Percentiles rank a stretch among this genome's conserved stretches.
phyloP scores from a whole-genome alignment of 1,140 invertebrate genomes.

The Diplogasteroides magnus region DNA sequence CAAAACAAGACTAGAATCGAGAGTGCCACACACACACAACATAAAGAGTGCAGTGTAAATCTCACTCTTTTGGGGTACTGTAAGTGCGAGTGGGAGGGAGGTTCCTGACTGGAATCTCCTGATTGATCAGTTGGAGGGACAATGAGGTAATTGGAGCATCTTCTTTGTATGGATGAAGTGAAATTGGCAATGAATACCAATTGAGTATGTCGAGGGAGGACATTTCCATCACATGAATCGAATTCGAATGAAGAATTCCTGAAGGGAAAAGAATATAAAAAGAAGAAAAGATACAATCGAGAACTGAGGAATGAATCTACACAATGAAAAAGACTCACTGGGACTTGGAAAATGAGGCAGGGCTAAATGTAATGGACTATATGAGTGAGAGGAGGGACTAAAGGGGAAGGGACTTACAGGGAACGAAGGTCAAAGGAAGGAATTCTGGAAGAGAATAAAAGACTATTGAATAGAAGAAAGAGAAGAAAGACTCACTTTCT shows the following conservation, averaged over 20 bases:
- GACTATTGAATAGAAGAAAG: neutral
- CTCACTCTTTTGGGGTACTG: too few relatives aligned
- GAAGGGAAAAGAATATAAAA: constrained; percentile 20
- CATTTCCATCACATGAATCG: constrained; percentile 15
- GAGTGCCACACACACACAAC: too few relatives aligned
- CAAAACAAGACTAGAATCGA: too few relatives aligned
- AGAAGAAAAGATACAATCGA: neutral
- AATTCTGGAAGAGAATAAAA: constrained; percentile 5
- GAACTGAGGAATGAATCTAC: neutral
- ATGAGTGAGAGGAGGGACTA: too few relatives aligned
- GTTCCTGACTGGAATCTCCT: too few relatives aligned
- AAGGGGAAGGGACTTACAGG: neutral
- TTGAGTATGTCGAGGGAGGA: neutral
- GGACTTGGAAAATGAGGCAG: neutral
- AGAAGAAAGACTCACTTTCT: constrained; percentile 3
- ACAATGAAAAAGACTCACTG: neutral
- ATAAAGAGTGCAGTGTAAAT: too few relatives aligned
- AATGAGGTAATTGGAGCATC: too few relatives aligned
- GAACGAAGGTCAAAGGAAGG: neutral
- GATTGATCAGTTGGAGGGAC: too few relatives aligned
- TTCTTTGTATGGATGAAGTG: neutral
- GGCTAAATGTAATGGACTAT: too few relatives aligned
- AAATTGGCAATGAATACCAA: constrained; percentile 1
- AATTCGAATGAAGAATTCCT: neutral
- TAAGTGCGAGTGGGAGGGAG: too few relatives aligned